A percentile compares a stretch with the other conserved stretches of the same genome.
Evolutionary conservation across 2,888 invertebrate genomes (phyloP).

Genomic region (Eupithecia pulchellata): DNA sequence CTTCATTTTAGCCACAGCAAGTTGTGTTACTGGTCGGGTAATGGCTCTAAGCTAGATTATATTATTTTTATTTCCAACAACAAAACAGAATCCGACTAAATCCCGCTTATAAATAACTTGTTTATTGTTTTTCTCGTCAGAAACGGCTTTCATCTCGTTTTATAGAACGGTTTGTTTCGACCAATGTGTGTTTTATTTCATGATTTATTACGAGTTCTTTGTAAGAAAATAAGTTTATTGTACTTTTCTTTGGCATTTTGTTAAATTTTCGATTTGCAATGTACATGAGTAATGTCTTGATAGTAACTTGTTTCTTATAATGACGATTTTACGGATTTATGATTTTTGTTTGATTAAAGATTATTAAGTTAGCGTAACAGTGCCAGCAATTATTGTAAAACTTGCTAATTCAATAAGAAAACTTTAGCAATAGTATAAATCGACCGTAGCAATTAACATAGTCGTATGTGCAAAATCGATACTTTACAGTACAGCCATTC

Average conservation of each 20-base stretch:
- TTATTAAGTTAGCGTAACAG: too few relatives aligned
- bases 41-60: neutral
- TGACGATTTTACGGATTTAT: neutral
- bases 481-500: too few relatives aligned
- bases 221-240: conserved; percentile 10
- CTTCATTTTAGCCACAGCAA: neutral
- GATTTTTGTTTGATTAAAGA: neutral
- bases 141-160: conserved; percentile 21
- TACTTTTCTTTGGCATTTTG: neutral
- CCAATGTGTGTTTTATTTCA: conserved; percentile 15
- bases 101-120: conserved; percentile 16
- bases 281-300: neutral
- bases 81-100: conserved; percentile 2
- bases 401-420: too few relatives aligned
- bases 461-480: too few relatives aligned
- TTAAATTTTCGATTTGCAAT: conserved; percentile 7
- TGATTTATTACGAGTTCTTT: conserved; percentile 20
- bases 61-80: conserved; percentile 6
- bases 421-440: too few relatives aligned
- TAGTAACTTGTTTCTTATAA: neutral
- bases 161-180: conserved; percentile 12
- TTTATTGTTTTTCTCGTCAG: conserved; percentile 26
- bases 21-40: neutral
- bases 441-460: too few relatives aligned
- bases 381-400: too few relatives aligned